Evolutionary conservation across 2,888 invertebrate genomes (phyloP).

Genomic region (Habroteleia sp.): DNA sequence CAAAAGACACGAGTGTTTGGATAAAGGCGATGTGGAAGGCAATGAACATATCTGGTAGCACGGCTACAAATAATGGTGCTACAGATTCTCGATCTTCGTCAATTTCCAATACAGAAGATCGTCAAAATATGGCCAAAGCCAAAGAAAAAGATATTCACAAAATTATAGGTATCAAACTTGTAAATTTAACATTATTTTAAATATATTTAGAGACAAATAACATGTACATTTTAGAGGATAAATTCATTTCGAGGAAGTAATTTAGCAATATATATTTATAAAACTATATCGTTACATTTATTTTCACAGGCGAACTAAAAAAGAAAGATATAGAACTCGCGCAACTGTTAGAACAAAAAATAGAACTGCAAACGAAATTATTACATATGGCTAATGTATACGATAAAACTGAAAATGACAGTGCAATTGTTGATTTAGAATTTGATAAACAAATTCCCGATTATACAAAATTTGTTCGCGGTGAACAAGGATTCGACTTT

Average conservation of each 20-base stretch:
- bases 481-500: conserved; percentile 87
- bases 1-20: conserved; percentile 95
- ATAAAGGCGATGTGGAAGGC: conserved; percentile 94
- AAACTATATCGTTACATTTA: no score
- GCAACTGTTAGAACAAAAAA: conserved; percentile 92
- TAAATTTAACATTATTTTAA: no score
- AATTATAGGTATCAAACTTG: conserved; percentile 89
- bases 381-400: conserved; percentile 85
- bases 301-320: conserved; percentile 87
- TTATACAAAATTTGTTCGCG: conserved; percentile 88
- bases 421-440: conserved; percentile 61
- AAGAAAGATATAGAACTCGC: conserved; percentile 95
- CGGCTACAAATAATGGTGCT: conserved; percentile 58
- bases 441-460: conserved; percentile 82
- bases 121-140: conserved; percentile 88
- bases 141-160: conserved; percentile 90
- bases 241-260: no score
- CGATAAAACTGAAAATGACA: conserved; percentile 75
- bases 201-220: no score
- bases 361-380: conserved; percentile 90
- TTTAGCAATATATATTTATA: no score
- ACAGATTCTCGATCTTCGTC: conserved; percentile 74
- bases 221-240: no score
- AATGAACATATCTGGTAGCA: conserved; percentile 86
- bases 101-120: conserved; percentile 86